Base-by-base conservation (phyloP, 1,140 invertebrate species). In the Ruditapes philippinarum region DNA sequence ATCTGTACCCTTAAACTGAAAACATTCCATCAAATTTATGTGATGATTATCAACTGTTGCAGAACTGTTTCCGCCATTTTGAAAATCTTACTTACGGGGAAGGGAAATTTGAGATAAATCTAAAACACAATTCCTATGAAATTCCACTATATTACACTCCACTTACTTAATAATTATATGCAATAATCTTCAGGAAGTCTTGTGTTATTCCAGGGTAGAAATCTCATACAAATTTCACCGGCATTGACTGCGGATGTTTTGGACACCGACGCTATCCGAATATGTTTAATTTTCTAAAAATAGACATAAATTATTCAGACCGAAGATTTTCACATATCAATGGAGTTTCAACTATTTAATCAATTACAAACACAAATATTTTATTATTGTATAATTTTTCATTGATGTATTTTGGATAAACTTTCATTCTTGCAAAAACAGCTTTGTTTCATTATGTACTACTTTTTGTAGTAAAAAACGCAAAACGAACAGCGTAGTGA, bases 261-360 rank as follows among this genome's bases (percentile, higher is more conserved):
- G 73, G 73, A 45, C 73, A 76, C 73, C 73, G 73, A 76, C 73
- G 73, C 73, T 76, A 76, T 76, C 73, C 73, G 73, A 76, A 76
- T 73, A 38, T 76, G 40, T 31, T 76, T 17, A 36, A 31, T n/a
- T 76, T 40, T 45, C 51, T 76, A 51, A 25, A 76, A 76, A 76
- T 76, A 76, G 73, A 76, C 12, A 65, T 19, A 65, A 65, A n/a
- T n/a, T n/a, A n/a, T n/a, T n/a, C n/a, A n/a, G n/a, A n/a, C n/a
- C n/a, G n/a, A n/a, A n/a, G n/a, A n/a, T n/a, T n/a, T n/a, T n/a
- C n/a, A n/a, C n/a, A n/a, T n/a, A n/a, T n/a, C n/a, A n/a, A n/a
- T n/a, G n/a, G n/a, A n/a, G n/a, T n/a, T n/a, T n/a, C n/a, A n/a
- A n/a, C n/a, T n/a, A n/a, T n/a, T n/a, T n/a, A n/a, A n/a, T n/a